phyloP scores from a whole-genome alignment of 2,113 vertebrate species.

The Trogon surrucura region DNA sequence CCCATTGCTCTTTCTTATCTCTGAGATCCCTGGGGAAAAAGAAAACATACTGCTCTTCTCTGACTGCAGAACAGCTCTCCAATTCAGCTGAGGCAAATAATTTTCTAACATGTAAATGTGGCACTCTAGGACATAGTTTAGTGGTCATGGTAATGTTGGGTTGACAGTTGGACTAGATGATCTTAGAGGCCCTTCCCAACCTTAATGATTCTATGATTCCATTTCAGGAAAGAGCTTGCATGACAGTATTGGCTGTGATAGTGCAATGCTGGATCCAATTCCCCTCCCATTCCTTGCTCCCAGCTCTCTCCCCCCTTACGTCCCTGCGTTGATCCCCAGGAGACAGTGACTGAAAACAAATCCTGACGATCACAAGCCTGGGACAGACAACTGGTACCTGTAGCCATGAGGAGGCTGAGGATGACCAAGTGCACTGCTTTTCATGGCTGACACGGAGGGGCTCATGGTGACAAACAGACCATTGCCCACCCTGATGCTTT shows the following conservation, averaged over 20 bases:
- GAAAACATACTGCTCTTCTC: neutral
- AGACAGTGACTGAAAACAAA: neutral
- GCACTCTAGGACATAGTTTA: too few species aligned
- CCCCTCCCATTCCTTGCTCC: neutral
- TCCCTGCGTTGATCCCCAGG: neutral
- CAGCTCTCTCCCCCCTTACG: neutral
- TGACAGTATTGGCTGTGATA: neutral
- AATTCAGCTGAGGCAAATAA: neutral
- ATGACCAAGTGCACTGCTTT: neutral
- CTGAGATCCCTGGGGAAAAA: neutral
- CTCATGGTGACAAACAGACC: neutral
- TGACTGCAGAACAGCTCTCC: neutral
- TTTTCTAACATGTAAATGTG: neutral
- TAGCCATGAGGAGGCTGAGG: neutral
- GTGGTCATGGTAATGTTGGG: too few species aligned
- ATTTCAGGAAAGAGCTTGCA: neutral
- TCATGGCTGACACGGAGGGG: neutral
- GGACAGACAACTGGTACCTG: neutral
- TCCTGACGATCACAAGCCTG: neutral
- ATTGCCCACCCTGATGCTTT: neutral
- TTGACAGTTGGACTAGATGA: too few species aligned
- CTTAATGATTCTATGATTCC: neutral
- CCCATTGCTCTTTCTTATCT: neutral
- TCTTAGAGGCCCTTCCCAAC: too few species aligned
- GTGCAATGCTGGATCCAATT: neutral